Base-by-base conservation (phyloP, 2,113 vertebrate genomes). In the Lycaon pictus region DNA sequence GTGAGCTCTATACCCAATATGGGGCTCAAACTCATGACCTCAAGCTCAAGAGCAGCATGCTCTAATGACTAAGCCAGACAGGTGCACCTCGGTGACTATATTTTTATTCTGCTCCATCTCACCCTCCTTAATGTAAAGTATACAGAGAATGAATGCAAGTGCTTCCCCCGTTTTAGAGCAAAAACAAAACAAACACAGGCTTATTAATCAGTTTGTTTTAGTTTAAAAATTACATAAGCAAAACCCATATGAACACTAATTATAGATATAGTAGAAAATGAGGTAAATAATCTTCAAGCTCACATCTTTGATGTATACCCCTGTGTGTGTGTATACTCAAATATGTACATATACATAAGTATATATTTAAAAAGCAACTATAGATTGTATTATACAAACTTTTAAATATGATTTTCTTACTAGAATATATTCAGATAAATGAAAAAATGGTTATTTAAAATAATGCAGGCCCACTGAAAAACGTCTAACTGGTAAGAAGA, bases 401-500 rank as follows among this genome's bases (percentile, higher is more conserved):
- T 89, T 92, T 22, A 29, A 90, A 90, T 27, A 85, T 80, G 35
- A 86, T 86, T 88, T 96, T 82, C 72, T 95, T 55, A 88, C 87
- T 91, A 17, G 2, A 81, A 82, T 69, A 67, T 69, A 72, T 86
- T 82, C 29, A 74, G 43, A 84, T 79, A 77, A 22, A n/a, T 95
- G 58, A 88, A 87, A 95, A 88, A 92, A 71, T 23, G 32, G 11
- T 22, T 95, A 53, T 58, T 92, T 51, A 71, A 94, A 82, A 81
- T 91, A 94, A 87, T 81, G 25, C 35, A 56, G n/a, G 16, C 1
- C 15, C 82, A 72, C 35, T 80, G 62, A 17, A 74, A 95, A 95
- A 84, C 81, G 88, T 60, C 58, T 92, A 76, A 92, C 74, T 60
- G 10, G 29, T 90, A 77, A 58, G 79, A 84, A 79, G 16, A 84